These are phyloP conservation scores for Anastrepha ludens DNA, from an alignment of 1,140 invertebrate genomes.

Conservation along the genomic window DNA sequence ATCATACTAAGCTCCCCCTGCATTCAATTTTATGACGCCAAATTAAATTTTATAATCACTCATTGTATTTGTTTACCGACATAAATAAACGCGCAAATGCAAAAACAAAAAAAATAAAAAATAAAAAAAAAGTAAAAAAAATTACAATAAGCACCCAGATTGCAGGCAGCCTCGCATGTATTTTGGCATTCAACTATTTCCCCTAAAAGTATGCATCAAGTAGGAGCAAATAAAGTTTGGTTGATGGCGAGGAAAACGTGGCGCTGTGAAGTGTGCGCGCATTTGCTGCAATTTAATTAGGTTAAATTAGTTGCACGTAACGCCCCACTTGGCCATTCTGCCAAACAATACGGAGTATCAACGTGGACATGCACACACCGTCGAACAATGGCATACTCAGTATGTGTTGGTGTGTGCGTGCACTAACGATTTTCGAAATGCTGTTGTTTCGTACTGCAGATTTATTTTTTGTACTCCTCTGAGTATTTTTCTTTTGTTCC, in stretches of 20 bases:
- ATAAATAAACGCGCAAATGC: too few relatives aligned
- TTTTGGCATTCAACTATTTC: neutral
- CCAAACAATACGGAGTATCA: neutral
- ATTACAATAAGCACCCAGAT: too few relatives aligned
- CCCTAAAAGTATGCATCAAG: neutral
- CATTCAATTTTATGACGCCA: too few relatives aligned
- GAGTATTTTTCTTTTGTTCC: neutral
- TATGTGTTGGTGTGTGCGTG: neutral
- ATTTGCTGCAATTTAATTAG: constrained; percentile 7
- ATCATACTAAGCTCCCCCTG: too few relatives aligned
- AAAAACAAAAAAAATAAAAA: too few relatives aligned
- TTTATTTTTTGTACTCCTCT: neutral
- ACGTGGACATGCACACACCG: neutral
- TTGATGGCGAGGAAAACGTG: too few relatives aligned
- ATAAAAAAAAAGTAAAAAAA: too few relatives aligned
- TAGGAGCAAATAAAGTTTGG: neutral
- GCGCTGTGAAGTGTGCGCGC: neutral
- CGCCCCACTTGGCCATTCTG: constrained; percentile 11
- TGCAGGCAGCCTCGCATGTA: neutral
- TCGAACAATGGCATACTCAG: too few relatives aligned
- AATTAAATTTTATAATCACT: too few relatives aligned
- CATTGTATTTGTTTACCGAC: too few relatives aligned
- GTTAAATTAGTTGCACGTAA: neutral
- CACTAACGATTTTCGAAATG: neutral
- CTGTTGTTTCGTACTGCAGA: neutral